These are phyloP conservation scores for Ochropleura leucogaster DNA, from an alignment of 2,888 invertebrate genomes.

Conservation along the genomic window DNA sequence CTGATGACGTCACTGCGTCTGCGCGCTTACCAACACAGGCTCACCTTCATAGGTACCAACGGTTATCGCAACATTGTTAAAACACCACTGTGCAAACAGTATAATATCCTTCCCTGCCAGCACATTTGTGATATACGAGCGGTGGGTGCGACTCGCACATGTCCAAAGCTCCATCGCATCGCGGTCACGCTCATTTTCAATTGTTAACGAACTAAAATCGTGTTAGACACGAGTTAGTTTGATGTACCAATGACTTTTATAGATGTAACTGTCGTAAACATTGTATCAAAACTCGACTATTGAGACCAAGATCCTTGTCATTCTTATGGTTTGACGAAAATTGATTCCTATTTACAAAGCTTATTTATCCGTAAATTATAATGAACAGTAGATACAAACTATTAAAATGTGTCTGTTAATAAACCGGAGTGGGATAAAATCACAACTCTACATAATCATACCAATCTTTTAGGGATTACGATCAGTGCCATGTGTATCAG, in stretches of 20 bases:
- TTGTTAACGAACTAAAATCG: constrained; percentile 78
- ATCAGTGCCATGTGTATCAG: constrained; percentile 30
- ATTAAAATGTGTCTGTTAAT: not conserved
- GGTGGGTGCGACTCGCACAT: constrained; percentile 70
- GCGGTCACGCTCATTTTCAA: constrained; percentile 83
- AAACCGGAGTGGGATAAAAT: constrained; percentile 2
- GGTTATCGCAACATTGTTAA: constrained; percentile 66
- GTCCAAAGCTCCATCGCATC: constrained; percentile 66
- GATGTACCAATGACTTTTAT: constrained; percentile 63
- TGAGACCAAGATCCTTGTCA: not conserved
- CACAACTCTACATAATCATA: not conserved
- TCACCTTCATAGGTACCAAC: constrained; percentile 78
- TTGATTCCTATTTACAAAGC: not conserved
- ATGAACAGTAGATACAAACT: not conserved
- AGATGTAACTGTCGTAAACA: constrained; percentile 37
- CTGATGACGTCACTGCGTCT: constrained; percentile 85
- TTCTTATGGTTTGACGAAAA: not conserved
- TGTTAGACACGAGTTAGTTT: constrained; percentile 65
- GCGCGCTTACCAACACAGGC: constrained; percentile 73
- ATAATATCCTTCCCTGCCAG: constrained; percentile 47
- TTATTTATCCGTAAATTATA: not conserved
- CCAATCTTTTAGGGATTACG: constrained; percentile 10
- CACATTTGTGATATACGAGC: constrained; percentile 56
- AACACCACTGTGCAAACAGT: constrained; percentile 52
- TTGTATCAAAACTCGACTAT: constrained; percentile 6